These are phyloP conservation scores for Bugula neritina DNA, from an alignment of 2,888 invertebrate genomes.

Conservation along the genomic window DNA sequence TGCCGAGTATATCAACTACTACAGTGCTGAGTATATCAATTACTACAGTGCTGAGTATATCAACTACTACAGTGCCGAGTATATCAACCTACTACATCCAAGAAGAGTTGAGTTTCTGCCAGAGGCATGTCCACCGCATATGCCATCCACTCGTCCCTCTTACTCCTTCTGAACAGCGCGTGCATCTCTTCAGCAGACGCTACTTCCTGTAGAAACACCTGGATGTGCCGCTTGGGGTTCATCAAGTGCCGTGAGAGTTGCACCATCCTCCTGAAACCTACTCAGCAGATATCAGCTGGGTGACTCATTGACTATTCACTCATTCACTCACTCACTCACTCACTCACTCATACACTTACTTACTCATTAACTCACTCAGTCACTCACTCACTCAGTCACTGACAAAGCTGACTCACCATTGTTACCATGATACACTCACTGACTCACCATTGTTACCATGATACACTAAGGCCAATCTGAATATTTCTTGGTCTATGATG, in stretches of 20 bases:
- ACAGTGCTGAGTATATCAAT: too few relatives aligned
- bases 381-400: too few relatives aligned
- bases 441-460: background rate
- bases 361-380: too few relatives aligned
- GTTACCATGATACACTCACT: too few relatives aligned
- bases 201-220: background rate
- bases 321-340: too few relatives aligned
- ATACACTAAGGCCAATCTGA: background rate
- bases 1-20: too few relatives aligned
- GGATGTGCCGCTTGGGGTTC: background rate
- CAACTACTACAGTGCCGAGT: too few relatives aligned
- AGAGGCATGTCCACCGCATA: constrained; percentile 8
- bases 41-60: too few relatives aligned
- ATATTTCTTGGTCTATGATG: background rate
- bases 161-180: background rate
- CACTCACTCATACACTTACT: too few relatives aligned
- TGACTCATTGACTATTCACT: too few relatives aligned
- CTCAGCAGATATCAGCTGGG: too few relatives aligned
- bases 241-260: background rate
- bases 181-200: constrained; percentile 1
- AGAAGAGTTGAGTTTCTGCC: background rate
- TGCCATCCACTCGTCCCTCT: background rate
- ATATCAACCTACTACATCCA: background rate
- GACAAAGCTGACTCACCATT: too few relatives aligned
- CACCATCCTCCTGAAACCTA: background rate